phyloP scores from a whole-genome alignment of 2,888 invertebrate genomes.

The Lymantria dispar region DNA sequence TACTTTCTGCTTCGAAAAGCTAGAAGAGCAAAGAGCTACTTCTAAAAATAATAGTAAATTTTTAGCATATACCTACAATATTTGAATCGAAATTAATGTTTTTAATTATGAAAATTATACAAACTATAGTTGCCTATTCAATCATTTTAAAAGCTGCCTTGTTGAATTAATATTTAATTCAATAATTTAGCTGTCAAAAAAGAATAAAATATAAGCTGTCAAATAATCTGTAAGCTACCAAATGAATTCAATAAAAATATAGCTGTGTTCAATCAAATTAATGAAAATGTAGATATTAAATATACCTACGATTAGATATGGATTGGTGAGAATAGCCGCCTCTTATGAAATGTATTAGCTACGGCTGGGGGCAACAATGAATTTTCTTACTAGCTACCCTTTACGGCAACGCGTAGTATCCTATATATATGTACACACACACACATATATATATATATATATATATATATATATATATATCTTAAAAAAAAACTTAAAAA shows the following conservation, averaged over 20 bases:
- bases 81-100: too few relatives aligned
- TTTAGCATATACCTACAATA: too few relatives aligned
- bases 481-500: conserved; percentile 14
- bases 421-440: conserved; percentile 8
- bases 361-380: conserved; percentile 39
- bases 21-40: too few relatives aligned
- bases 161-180: too few relatives aligned
- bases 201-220: too few relatives aligned
- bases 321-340: not conserved
- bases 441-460: conserved; percentile 18
- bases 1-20: too few relatives aligned
- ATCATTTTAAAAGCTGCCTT: too few relatives aligned
- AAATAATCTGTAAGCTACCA: too few relatives aligned
- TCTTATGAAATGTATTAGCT: conserved; percentile 27
- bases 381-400: conserved; percentile 25
- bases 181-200: too few relatives aligned
- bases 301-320: not conserved
- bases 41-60: too few relatives aligned
- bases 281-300: not conserved
- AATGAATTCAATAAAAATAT: not conserved
- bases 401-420: conserved; percentile 20
- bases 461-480: conserved; percentile 20
- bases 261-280: not conserved
- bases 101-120: too few relatives aligned
- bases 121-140: too few relatives aligned